Percentiles rank a stretch among this genome's conserved stretches.
phyloP scores from a whole-genome alignment of 2,113 vertebrate genomes.

The Varanus salvator region DNA sequence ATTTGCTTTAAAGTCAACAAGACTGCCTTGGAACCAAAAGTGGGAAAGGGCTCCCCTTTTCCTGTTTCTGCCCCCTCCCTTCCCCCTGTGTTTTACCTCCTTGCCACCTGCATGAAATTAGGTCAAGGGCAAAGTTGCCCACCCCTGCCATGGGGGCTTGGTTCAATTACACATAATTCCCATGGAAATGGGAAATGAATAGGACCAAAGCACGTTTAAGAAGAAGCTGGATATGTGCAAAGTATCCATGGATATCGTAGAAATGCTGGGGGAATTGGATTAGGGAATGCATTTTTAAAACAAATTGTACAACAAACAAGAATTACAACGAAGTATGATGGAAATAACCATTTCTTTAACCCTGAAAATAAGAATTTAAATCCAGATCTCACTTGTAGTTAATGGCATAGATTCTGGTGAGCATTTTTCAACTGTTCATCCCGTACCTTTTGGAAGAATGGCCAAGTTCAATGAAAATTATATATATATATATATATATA shows the following conservation, averaged over 20 bases:
- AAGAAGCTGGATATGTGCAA: neutral
- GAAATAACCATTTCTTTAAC: neutral
- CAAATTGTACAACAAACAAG: neutral
- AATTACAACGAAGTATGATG: neutral
- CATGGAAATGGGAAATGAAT: conserved; percentile 2
- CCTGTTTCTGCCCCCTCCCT: too few species aligned
- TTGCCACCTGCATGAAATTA: too few species aligned
- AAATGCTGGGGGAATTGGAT: neutral
- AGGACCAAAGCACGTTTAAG: neutral
- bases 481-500: too few species aligned
- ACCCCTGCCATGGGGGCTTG: too few species aligned
- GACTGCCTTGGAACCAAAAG: neutral
- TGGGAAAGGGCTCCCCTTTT: neutral
- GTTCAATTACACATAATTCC: neutral
- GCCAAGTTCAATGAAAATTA: too few species aligned
- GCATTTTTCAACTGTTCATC: neutral
- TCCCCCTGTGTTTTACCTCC: too few species aligned
- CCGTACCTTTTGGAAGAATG: too few species aligned
- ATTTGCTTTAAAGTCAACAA: neutral
- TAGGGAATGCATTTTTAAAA: neutral
- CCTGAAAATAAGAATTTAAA: neutral
- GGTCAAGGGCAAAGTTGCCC: too few species aligned
- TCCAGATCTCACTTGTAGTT: neutral
- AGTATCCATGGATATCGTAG: neutral
- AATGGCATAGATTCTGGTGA: neutral